phyloP scores from a whole-genome alignment of 2,113 vertebrate genomes.

The Nannospalax galili region DNA sequence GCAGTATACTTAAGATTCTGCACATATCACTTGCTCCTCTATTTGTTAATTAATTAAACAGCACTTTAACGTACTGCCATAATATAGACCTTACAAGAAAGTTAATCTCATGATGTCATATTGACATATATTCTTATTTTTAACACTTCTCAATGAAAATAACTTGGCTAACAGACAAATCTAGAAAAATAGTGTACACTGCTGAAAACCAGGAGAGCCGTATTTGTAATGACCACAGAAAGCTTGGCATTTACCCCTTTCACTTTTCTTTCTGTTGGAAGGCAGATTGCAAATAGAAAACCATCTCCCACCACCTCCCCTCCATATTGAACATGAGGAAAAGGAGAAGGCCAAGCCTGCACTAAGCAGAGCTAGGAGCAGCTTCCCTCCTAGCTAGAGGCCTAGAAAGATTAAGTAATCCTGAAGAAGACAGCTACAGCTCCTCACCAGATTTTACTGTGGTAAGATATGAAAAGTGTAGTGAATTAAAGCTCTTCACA shows the following conservation, averaged over 20 bases:
- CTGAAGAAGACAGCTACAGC: slow-evolving; percentile 22
- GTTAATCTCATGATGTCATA: slow-evolving; percentile 30
- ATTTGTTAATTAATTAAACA: slow-evolving; percentile 26
- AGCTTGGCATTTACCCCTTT: slow-evolving; percentile 52
- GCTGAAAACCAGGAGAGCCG: slow-evolving; percentile 31
- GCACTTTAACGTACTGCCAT: neutral
- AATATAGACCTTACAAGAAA: slow-evolving; percentile 48
- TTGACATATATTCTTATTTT: slow-evolving; percentile 58
- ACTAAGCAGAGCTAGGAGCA: neutral
- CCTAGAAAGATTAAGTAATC: slow-evolving; percentile 11
- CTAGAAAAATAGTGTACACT: slow-evolving; percentile 40
- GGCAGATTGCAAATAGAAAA: slow-evolving; percentile 74
- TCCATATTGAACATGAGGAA: slow-evolving; percentile 42
- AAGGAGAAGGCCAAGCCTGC: slow-evolving; percentile 31
- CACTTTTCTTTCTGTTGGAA: slow-evolving; percentile 73
- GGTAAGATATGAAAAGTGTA: slow-evolving; percentile 34
- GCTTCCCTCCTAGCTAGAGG: slow-evolving; percentile 5
- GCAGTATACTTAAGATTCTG: neutral
- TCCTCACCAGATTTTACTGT: slow-evolving; percentile 31
- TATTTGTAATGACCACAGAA: slow-evolving; percentile 52
- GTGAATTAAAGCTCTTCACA: slow-evolving; percentile 62
- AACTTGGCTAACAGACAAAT: slow-evolving; percentile 55
- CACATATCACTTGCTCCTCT: neutral
- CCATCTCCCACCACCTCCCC: slow-evolving; percentile 46
- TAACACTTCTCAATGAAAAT: slow-evolving; percentile 62